Evolutionary conservation across 1,140 invertebrate species (phyloP).

Genomic region (Lethrus apterus): DNA sequence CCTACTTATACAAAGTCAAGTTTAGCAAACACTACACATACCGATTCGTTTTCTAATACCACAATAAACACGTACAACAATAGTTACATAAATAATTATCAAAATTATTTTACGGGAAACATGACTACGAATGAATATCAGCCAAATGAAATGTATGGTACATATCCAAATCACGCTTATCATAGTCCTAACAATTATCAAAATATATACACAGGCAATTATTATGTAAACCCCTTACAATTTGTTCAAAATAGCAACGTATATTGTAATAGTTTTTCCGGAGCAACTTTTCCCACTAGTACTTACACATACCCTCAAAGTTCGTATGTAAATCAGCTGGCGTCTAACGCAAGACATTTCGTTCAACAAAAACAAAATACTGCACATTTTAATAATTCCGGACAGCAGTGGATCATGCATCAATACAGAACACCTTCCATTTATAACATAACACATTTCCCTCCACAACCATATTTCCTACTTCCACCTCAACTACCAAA

Average conservation of each 20-base stretch:
- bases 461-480: constrained; percentile 12
- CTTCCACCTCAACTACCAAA: constrained; percentile 8
- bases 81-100: constrained; percentile 8
- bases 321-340: constrained; percentile 3
- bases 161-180: constrained; percentile 4
- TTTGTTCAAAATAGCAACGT: neutral
- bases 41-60: neutral
- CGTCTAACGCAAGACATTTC: neutral
- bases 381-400: neutral
- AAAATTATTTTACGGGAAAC: constrained; percentile 11
- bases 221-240: constrained; percentile 4
- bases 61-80: neutral
- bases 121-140: constrained; percentile 7
- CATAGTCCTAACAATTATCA: constrained; percentile 8
- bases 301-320: neutral
- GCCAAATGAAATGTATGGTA: constrained; percentile 8
- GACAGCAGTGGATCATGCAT: constrained; percentile 10
- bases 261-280: constrained; percentile 8
- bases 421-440: constrained; percentile 5
- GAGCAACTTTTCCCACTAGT: constrained; percentile 1
- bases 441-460: constrained; percentile 10
- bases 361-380: constrained; percentile 7
- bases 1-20: neutral
- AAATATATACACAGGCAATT: constrained; percentile 9
- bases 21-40: neutral